phyloP scores from a whole-genome alignment of 2,113 vertebrate species.

The Synchiropus splendidus region DNA sequence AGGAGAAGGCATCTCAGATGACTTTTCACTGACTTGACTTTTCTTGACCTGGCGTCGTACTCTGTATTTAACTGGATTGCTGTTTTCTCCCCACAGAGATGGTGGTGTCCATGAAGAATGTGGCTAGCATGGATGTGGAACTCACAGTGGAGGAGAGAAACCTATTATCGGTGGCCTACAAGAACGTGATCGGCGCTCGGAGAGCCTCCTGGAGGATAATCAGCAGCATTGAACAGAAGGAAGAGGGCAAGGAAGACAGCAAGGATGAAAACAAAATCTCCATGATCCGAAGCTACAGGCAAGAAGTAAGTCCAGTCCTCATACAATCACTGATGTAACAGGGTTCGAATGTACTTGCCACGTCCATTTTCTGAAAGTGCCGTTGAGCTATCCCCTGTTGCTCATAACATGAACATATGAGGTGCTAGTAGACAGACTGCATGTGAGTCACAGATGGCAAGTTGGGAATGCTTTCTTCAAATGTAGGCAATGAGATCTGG shows the following conservation, averaged over 20 bases:
- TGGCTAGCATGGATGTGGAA: constrained; percentile 91
- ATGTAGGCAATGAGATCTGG: constrained; percentile 42
- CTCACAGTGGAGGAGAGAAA: constrained; percentile 97
- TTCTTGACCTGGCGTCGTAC: too few species aligned
- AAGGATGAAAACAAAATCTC: constrained; percentile 91
- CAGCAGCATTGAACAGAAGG: constrained; percentile 98
- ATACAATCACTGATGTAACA: too few species aligned
- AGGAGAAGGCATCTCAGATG: too few species aligned
- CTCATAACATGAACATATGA: constrained; percentile 13
- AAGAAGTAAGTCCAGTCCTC: constrained; percentile 73
- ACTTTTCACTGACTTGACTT: too few species aligned
- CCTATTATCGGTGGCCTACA: constrained; percentile 95
- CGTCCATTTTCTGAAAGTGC: constrained; percentile 4
- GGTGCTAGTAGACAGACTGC: constrained; percentile 24
- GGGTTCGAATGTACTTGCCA: background rate
- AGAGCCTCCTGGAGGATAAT: constrained; percentile 99
- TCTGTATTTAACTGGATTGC: background rate
- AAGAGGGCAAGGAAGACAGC: constrained; percentile 91
- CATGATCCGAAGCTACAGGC: constrained; percentile 97
- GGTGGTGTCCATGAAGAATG: constrained; percentile 97
- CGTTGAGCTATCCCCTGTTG: constrained; percentile 7
- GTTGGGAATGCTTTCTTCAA: constrained; percentile 21
- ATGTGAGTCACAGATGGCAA: constrained; percentile 43
- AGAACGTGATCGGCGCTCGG: constrained; percentile 97
- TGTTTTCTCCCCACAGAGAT: constrained; percentile 75